Evolutionary conservation across 2,113 vertebrate genomes (phyloP), one percentile per base, ranked within the genome.

Genomic region (Cyprinodon tularosa): DNA sequence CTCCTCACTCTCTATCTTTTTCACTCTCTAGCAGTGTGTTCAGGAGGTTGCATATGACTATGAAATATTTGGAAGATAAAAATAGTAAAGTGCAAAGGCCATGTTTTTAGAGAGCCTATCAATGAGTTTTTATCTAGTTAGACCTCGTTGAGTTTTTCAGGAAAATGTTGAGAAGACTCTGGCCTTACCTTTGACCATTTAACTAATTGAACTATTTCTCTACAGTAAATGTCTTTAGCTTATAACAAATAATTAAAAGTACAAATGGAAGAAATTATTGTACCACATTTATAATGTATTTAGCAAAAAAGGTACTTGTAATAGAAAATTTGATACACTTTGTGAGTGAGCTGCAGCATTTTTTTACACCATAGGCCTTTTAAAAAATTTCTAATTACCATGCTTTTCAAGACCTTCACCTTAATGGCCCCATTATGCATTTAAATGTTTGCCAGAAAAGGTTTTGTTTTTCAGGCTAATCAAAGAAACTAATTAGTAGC

Each of bases 401-500:
- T 22, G 44, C 62, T 63, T 3, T 62, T 38, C n/a, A 47, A 71
- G 22, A 29, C 44, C 37, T 12, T 44, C 9, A 65, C 40, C 29
- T 71, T 72, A 73, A 68, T 7, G 8, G 15, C 66, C 1, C 1
- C 1, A 72, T 63, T 59, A 17, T 75, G 29, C 15, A 59, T 68
- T 77, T 72, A 50, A 44, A 66, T 72, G 42, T 71, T 71, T 42
- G 17, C 4, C 0, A 1, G 40, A 61, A 42, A 67, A 39, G 11
- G 2, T 50, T 66, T 20, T 50, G 37, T 37, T 69, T 53, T 50
- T 73, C 3, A 60, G 47, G 29, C 68, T 62, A 20, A 17, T 83
- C 13, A 80, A n/a, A 63, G 63, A 80, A 53, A 48, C 4, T 11
- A 45, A 68, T 60, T 12, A 14, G 74, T 20, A 69, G 12, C 9